phyloP scores from a whole-genome alignment of 1,140 invertebrate genomes.

The Aphaenogaster floridana region DNA sequence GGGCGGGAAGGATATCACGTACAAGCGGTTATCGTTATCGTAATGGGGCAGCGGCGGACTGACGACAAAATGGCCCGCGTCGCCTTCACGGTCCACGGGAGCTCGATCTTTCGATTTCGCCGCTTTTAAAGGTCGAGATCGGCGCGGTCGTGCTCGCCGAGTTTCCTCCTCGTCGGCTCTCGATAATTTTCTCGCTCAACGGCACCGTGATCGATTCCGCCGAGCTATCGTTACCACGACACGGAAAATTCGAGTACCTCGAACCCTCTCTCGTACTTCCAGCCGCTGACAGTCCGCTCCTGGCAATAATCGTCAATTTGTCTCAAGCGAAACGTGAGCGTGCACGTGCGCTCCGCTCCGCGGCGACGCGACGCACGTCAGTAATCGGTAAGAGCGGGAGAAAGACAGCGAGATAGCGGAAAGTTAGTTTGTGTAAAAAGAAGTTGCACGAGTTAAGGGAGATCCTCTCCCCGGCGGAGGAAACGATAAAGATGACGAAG shows the following conservation, averaged over 20 bases:
- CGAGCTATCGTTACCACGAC: conserved; percentile 67
- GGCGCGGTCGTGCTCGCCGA: conserved; percentile 36
- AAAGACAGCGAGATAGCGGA: background rate
- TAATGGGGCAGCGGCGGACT: conserved; percentile 34
- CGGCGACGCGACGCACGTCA: conserved; percentile 39
- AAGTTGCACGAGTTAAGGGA: conserved; percentile 57
- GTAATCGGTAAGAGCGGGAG: conserved; percentile 37
- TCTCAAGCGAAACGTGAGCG: conserved; percentile 58
- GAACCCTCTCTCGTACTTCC: conserved; percentile 63
- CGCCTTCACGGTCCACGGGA: conserved; percentile 1
- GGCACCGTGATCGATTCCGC: conserved; percentile 68
- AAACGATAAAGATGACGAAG: conserved; percentile 69
- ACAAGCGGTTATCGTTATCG: conserved; percentile 58
- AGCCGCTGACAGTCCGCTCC: conserved; percentile 61
- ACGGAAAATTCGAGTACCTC: conserved; percentile 71
- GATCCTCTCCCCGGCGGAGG: conserved; percentile 23
- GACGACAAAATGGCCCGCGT: conserved; percentile 23
- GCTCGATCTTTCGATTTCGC: conserved; percentile 15
- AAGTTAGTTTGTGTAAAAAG: background rate
- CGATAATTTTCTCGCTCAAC: conserved; percentile 65
- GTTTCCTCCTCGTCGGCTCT: conserved; percentile 44
- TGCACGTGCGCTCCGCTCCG: conserved; percentile 43
- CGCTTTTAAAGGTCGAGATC: conserved; percentile 31
- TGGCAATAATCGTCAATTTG: conserved; percentile 77
- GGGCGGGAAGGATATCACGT: conserved; percentile 25